Percentiles rank a stretch among this genome's conserved stretches.
phyloP scores from a whole-genome alignment of 1,140 invertebrate genomes.

The Brachionus sp. region DNA sequence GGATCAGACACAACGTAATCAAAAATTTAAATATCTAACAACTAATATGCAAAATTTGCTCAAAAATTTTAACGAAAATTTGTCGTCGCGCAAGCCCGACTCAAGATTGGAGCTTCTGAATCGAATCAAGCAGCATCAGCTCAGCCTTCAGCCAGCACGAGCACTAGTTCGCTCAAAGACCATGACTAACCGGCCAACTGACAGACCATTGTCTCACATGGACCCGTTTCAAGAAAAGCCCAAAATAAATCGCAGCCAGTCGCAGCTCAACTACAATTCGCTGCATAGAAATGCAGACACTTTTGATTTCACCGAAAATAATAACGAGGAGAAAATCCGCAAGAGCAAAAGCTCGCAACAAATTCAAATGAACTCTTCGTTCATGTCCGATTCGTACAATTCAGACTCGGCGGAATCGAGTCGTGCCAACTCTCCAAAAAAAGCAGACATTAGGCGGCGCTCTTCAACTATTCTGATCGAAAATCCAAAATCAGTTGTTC shows the following conservation, averaged over 20 bases:
- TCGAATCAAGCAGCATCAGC: not conserved
- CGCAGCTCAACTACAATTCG: conserved; percentile 7
- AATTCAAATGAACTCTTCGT: not conserved
- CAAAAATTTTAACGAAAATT: conserved; percentile 22
- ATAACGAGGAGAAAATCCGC: not conserved
- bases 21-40: conserved; percentile 40
- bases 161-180: not conserved
- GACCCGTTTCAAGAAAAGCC: not conserved
- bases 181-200: not conserved
- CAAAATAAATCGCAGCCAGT: conserved; percentile 13
- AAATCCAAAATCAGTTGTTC: conserved; percentile 2
- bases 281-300: not conserved
- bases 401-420: not conserved
- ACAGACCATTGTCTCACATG: not conserved
- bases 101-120: not conserved
- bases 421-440: not conserved
- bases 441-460: not conserved
- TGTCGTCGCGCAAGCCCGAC: not conserved
- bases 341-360: not conserved
- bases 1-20: not conserved
- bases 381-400: conserved; percentile 26
- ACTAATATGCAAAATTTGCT: conserved; percentile 40
- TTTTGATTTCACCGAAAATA: not conserved
- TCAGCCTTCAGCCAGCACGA: not conserved
- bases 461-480: not conserved